A percentile compares a stretch with the other conserved stretches of the same genome.
These are phyloP conservation scores for Podargus strigoides DNA, from an alignment of 2,797 vertebrate species.

Conservation along the genomic window DNA sequence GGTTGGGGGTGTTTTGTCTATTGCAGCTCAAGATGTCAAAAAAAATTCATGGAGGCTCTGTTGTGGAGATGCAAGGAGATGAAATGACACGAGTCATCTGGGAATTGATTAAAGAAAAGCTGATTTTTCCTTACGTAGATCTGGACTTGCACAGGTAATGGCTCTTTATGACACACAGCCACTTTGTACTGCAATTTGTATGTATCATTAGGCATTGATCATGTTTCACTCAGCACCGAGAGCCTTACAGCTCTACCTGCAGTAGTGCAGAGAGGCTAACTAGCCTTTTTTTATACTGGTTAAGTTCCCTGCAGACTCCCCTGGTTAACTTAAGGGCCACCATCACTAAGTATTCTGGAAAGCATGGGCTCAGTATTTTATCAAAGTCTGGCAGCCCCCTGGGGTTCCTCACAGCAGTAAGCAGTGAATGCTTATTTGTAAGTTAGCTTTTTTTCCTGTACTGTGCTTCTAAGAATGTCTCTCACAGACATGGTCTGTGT, in stretches of 20 bases:
- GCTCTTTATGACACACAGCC: not conserved
- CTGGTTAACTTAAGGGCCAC: not conserved
- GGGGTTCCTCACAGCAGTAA: not conserved
- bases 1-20: not conserved
- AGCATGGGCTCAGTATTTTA: not conserved
- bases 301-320: not conserved
- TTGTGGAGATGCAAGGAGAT: slow-evolving; percentile 99
- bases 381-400: not conserved
- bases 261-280: not conserved
- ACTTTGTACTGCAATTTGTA: not conserved
- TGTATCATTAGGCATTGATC: not conserved
- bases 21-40: slow-evolving; percentile 81
- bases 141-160: slow-evolving; percentile 93
- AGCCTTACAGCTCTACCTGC: not conserved
- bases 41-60: slow-evolving; percentile 90
- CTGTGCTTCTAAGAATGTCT: not conserved
- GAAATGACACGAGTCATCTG: slow-evolving; percentile 98
- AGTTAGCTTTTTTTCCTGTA: not conserved
- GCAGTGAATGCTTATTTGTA: not conserved
- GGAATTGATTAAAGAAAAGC: slow-evolving; percentile 97
- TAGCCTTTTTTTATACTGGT: not conserved
- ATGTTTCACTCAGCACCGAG: not conserved
- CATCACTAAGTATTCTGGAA: not conserved
- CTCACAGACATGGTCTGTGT: not conserved
- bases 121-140: slow-evolving; percentile 93